Evolutionary conservation across 2,888 invertebrate genomes (phyloP).

Genomic region (Bruchidius siliquastri): DNA sequence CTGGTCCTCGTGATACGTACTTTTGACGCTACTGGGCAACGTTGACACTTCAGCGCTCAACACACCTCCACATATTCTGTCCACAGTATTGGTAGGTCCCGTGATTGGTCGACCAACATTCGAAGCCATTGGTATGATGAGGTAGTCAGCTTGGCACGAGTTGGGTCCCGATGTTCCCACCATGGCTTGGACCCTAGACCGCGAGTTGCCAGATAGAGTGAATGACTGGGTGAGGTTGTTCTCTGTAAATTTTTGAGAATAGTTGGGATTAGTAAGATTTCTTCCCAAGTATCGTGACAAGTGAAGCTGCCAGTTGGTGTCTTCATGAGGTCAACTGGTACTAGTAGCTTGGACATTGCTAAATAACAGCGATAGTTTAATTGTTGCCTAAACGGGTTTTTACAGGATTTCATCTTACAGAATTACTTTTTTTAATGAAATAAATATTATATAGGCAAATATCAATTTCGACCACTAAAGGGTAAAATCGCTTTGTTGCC

Average conservation of each 20-base stretch:
- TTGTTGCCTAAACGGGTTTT: no score
- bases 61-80: slow-evolving; percentile 78
- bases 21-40: slow-evolving; percentile 63
- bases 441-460: no score
- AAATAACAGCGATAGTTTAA: no score
- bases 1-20: slow-evolving; percentile 54
- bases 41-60: slow-evolving; percentile 70
- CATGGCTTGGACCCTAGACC: slow-evolving; percentile 64
- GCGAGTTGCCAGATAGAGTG: slow-evolving; percentile 74
- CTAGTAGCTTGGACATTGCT: no score
- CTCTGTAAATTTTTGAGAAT: slow-evolving; percentile 46
- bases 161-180: slow-evolving; percentile 64
- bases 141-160: slow-evolving; percentile 73
- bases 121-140: slow-evolving; percentile 72
- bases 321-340: no score
- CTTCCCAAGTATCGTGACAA: no score
- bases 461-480: no score
- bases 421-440: no score
- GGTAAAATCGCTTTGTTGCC: no score
- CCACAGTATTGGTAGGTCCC: slow-evolving; percentile 64
- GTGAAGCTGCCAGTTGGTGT: no score
- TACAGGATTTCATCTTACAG: no score
- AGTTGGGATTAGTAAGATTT: slow-evolving; percentile 10
- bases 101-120: slow-evolving; percentile 59
- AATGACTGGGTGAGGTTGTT: slow-evolving; percentile 71